phyloP scores from a whole-genome alignment of 2,797 vertebrate species.

The Todus mexicanus region DNA sequence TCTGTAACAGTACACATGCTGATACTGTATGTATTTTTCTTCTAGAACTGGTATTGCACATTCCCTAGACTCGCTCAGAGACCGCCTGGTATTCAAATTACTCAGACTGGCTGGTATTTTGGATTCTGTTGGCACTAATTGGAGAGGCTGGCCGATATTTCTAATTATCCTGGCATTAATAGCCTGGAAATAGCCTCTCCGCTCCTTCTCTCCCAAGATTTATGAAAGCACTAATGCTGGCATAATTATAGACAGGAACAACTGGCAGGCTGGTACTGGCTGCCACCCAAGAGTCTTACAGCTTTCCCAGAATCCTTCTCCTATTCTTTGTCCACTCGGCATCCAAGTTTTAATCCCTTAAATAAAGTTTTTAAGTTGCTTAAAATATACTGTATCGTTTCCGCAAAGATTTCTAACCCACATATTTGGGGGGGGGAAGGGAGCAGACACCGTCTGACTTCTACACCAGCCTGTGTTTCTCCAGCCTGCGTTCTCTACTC shows the following conservation, averaged over 20 bases:
- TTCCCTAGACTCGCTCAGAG: conserved; percentile 15
- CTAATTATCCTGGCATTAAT: conserved; percentile 71
- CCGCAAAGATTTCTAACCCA: neutral
- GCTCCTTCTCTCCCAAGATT: conserved; percentile 60
- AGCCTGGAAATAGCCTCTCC: conserved; percentile 61
- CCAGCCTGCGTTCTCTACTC: neutral
- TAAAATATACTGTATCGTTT: conserved; percentile 41
- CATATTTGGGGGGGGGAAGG: neutral
- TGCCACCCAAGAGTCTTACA: conserved; percentile 45
- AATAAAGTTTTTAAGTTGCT: conserved; percentile 38
- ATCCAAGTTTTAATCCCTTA: conserved; percentile 47
- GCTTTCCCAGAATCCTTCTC: conserved; percentile 54
- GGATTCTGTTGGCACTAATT: conserved; percentile 55
- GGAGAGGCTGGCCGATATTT: conserved; percentile 70
- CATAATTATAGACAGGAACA: conserved; percentile 53
- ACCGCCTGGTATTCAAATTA: conserved; percentile 54
- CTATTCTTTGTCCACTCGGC: neutral
- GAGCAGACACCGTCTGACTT: neutral
- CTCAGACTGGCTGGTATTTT: conserved; percentile 62
- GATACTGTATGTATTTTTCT: neutral
- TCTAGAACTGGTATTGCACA: neutral
- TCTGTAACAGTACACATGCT: neutral
- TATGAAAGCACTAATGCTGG: conserved; percentile 59
- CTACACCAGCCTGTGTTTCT: neutral
- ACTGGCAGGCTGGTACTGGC: conserved; percentile 59